A percentile compares a stretch with the other conserved stretches of the same genome.
These are phyloP conservation scores for Oligia fasciuncula DNA, from an alignment of 2,888 invertebrate genomes.

Conservation along the genomic window DNA sequence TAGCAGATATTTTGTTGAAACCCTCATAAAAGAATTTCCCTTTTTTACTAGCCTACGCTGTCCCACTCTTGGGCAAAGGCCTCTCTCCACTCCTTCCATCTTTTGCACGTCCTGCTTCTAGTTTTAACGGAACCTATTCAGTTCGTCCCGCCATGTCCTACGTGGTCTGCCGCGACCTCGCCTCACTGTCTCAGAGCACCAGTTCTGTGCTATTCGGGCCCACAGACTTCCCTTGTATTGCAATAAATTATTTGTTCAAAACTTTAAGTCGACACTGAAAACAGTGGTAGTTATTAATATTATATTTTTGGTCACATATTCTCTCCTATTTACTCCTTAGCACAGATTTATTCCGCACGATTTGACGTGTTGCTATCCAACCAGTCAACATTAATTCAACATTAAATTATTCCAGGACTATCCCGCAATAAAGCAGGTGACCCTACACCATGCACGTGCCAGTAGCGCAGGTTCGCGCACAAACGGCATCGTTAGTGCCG, in stretches of 20 bases:
- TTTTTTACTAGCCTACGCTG: background rate
- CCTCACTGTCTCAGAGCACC: background rate
- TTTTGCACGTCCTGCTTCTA: background rate
- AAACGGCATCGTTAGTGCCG: conserved; percentile 53
- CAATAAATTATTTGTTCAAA: background rate
- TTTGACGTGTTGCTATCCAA: background rate
- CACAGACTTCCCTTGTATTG: background rate
- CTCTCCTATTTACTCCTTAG: background rate
- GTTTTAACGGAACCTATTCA: background rate
- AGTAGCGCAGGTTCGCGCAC: conserved; percentile 39
- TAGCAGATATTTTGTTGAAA: background rate
- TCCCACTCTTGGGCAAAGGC: too few relatives aligned
- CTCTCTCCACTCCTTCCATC: too few relatives aligned
- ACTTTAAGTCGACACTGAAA: background rate
- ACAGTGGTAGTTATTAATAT: background rate
- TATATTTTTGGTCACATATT: background rate
- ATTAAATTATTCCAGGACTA: conserved; percentile 17
- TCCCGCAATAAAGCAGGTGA: conserved; percentile 2
- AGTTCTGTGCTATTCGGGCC: background rate
- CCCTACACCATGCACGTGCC: conserved; percentile 28
- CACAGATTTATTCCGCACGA: background rate
- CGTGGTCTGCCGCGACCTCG: background rate
- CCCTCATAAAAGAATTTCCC: background rate
- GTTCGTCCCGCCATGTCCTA: background rate
- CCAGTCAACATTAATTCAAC: background rate